Conservation (phyloP, 2,113 vertebrate genomes). For the Lota lota region DNA sequence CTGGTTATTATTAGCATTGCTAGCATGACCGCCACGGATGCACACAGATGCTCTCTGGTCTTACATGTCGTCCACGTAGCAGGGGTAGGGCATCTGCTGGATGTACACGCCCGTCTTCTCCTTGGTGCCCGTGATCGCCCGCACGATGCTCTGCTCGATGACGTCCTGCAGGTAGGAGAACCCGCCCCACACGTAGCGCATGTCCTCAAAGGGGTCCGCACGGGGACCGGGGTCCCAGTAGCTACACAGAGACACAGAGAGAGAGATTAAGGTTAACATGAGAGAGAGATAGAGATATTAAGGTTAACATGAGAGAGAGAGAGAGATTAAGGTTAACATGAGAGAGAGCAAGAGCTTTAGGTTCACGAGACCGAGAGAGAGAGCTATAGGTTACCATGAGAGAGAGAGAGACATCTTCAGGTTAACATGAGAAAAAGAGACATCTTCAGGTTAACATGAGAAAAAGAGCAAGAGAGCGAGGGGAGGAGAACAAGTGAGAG, state of each 20-base stretch:
- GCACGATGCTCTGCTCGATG: conserved; percentile 90
- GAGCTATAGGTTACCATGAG: no score
- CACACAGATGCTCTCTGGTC: conserved; percentile 25
- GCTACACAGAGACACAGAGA: conserved; percentile 57
- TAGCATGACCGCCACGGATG: no score
- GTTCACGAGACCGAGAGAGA: no score
- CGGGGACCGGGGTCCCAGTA: conserved; percentile 99
- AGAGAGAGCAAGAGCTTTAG: no score
- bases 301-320: no score
- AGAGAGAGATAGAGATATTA: no score
- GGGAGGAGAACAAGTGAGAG: neutral
- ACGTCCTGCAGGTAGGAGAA: conserved; percentile 94
- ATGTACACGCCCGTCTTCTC: conserved; percentile 91
- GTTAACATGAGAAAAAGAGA: no score
- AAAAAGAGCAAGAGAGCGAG: no score
- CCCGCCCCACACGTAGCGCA: conserved; percentile 97
- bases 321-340: no score
- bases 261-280: neutral
- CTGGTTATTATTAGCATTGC: no score
- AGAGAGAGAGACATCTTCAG: no score
- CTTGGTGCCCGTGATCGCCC: conserved; percentile 82
- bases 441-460: no score
- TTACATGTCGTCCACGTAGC: conserved; percentile 96
- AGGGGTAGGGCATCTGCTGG: conserved; percentile 98
- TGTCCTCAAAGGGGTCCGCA: conserved; percentile 95